Evolutionary conservation across 2,113 vertebrate species (phyloP).

Genomic region (Poeciliopsis turrubarensis): DNA sequence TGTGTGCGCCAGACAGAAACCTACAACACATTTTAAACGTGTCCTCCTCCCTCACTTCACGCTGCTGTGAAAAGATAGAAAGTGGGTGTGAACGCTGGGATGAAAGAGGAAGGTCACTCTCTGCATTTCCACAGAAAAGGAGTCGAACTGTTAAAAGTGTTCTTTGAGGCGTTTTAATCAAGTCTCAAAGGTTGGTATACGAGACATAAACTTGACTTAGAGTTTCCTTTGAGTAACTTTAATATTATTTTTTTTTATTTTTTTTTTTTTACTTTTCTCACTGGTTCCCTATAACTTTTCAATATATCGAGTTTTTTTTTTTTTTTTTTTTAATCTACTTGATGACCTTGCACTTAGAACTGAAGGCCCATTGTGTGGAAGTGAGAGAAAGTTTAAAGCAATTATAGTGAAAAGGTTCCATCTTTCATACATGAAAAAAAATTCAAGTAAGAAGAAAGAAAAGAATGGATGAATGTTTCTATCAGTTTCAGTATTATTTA

Average conservation of each 20-base stretch:
- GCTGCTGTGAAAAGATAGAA: neutral
- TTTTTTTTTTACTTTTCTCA: too few species aligned
- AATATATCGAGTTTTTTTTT: neutral
- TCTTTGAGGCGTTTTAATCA: neutral
- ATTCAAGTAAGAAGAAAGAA: too few species aligned
- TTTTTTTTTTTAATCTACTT: neutral
- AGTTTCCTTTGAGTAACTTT: neutral
- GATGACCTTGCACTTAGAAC: neutral
- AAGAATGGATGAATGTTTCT: too few species aligned
- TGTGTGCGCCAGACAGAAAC: too few species aligned
- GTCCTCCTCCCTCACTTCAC: too few species aligned
- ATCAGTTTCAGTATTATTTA: too few species aligned
- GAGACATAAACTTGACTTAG: neutral
- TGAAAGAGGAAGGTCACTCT: neutral
- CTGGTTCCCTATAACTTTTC: neutral
- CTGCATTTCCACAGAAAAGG: neutral
- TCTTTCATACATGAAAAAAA: constrained; percentile 5
- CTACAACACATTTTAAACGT: too few species aligned
- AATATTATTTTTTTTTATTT: neutral
- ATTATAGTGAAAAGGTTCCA: constrained; percentile 19
- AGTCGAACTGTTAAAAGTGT: neutral
- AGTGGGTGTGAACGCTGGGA: neutral
- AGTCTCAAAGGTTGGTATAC: neutral
- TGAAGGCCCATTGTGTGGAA: constrained; percentile 4
- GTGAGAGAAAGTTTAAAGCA: constrained; percentile 21